Evolutionary conservation across 2,888 invertebrate genomes (phyloP).

Genomic region (Argyresthia albistria): DNA sequence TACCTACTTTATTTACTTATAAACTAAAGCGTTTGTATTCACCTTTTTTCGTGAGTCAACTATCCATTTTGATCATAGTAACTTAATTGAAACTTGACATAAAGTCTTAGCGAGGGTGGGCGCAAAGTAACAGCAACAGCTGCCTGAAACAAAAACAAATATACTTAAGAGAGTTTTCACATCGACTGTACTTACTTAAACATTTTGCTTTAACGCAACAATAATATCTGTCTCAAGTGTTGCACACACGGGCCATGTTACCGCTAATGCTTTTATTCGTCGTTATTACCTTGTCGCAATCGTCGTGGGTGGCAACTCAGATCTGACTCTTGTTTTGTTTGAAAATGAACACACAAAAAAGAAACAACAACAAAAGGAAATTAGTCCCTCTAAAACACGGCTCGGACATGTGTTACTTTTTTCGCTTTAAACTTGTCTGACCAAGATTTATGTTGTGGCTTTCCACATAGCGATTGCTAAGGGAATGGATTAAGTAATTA

Average conservation of each 20-base stretch:
- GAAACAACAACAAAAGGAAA: conserved; percentile 49
- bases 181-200: conserved; percentile 11
- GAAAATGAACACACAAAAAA: conserved; percentile 42
- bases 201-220: conserved; percentile 10
- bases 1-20: no score
- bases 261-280: conserved; percentile 28
- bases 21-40: no score
- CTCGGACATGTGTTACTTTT: conserved; percentile 69
- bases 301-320: conserved; percentile 63
- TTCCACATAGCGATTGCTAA: conserved; percentile 8
- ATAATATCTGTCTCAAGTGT: conserved; percentile 10
- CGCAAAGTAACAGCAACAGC: no score
- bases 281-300: conserved; percentile 25
- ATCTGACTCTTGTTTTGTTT: conserved; percentile 33
- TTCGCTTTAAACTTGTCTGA: conserved; percentile 62
- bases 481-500: conserved; percentile 28
- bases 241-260: conserved; percentile 2
- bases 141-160: no score
- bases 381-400: conserved; percentile 68
- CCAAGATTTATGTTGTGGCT: conserved; percentile 59
- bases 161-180: no score
- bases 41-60: no score
- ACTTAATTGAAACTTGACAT: no score
- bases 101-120: no score
- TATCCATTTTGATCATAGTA: no score